Conservation (phyloP, 2,888 invertebrate species). For the Acronicta leporina region DNA sequence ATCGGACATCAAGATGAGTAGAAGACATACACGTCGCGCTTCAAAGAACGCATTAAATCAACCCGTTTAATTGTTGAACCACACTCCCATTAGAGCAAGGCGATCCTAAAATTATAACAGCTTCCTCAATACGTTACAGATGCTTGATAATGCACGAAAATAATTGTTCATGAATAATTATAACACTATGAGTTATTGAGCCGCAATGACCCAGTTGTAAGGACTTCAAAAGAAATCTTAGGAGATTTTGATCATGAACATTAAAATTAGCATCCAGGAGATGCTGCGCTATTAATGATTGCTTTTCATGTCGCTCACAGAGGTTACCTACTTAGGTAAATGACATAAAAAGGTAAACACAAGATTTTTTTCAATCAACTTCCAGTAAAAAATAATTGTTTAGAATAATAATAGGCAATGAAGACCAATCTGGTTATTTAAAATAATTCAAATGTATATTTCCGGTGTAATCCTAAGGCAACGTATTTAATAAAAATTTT, state of each 20-base stretch:
- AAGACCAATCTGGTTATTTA: too few species aligned
- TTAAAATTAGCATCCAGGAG: conserved; percentile 24
- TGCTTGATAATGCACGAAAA: conserved; percentile 26
- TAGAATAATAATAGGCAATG: too few species aligned
- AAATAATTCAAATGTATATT: too few species aligned
- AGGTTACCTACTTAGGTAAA: too few species aligned
- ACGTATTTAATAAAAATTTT: too few species aligned
- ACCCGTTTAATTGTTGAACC: conserved; percentile 66
- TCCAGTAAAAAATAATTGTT: too few species aligned
- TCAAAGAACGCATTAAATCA: conserved; percentile 76
- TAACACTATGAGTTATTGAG: conserved; percentile 21
- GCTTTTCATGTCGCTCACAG: too few species aligned
- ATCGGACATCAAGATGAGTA: conserved; percentile 64
- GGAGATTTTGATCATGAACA: conserved; percentile 32
- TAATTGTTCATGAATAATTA: conserved; percentile 37
- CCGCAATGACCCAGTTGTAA: conserved; percentile 37
- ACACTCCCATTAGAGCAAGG: conserved; percentile 54
- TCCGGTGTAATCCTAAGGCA: too few species aligned
- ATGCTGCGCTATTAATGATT: too few species aligned
- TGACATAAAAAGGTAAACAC: too few species aligned
- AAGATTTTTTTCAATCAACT: too few species aligned
- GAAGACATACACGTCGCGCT: conserved; percentile 61
- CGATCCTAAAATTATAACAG: conserved; percentile 50
- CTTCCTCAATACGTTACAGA: conserved; percentile 30
- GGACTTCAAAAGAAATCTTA: conserved; percentile 29